Percentiles rank a stretch among this genome's conserved stretches.
Evolutionary conservation across 2,797 vertebrate genomes (phyloP).

Genomic region (Lacerta bilineata): DNA sequence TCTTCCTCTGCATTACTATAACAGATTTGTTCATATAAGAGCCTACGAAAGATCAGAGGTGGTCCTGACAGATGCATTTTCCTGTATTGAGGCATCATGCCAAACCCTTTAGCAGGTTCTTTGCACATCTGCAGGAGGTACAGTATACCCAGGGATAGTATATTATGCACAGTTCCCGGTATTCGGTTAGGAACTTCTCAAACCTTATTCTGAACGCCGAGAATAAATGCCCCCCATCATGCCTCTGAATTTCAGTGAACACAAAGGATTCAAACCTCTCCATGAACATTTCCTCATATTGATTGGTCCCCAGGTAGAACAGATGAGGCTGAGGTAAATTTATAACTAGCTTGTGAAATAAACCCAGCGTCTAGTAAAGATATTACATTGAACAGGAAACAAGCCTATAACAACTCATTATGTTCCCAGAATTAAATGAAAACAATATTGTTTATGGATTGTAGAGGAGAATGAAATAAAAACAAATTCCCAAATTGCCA

Average conservation of each 20-base stretch:
- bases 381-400: slow-evolving; percentile 71
- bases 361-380: slow-evolving; percentile 71
- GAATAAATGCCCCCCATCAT: slow-evolving; percentile 43
- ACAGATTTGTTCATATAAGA: too few species aligned
- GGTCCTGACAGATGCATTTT: neutral
- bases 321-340: slow-evolving; percentile 61
- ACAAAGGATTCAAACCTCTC: slow-evolving; percentile 67
- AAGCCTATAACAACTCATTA: slow-evolving; percentile 75
- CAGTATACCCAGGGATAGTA: neutral
- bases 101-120: too few species aligned
- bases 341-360: slow-evolving; percentile 73
- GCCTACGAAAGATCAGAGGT: neutral
- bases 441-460: slow-evolving; percentile 73
- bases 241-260: slow-evolving; percentile 69
- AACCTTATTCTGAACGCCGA: slow-evolving; percentile 54
- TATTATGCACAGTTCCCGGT: slow-evolving; percentile 6
- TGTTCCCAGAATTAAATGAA: slow-evolving; percentile 74
- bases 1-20: neutral
- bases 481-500: neutral
- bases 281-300: slow-evolving; percentile 70
- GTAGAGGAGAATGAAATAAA: slow-evolving; percentile 64
- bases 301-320: slow-evolving; percentile 74
- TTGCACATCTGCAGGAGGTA: neutral
- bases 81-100: neutral
- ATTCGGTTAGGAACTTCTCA: slow-evolving; percentile 58